phyloP scores from a whole-genome alignment of 2,888 invertebrate species.

The Stenolophus ochropezus region DNA sequence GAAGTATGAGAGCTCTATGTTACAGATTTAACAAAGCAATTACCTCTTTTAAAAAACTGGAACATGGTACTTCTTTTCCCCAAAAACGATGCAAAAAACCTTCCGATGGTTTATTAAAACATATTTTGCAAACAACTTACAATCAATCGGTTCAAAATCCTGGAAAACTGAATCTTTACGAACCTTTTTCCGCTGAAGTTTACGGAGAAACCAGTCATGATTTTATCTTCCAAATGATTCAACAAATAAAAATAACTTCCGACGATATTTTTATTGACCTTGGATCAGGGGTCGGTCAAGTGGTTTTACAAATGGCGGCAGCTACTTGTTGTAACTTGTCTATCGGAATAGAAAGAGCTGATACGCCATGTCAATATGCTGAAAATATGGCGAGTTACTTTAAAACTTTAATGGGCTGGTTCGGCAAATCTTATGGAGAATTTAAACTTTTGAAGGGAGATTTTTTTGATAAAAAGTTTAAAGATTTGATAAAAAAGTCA shows the following conservation, averaged over 20 bases:
- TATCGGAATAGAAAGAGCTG: constrained; percentile 94
- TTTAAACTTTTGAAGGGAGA: background rate
- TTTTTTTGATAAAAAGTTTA: background rate
- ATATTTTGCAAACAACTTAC: background rate
- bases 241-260: constrained; percentile 88
- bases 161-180: constrained; percentile 95
- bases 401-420: background rate
- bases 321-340: constrained; percentile 90
- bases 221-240: constrained; percentile 94
- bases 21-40: background rate
- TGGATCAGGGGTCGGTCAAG: constrained; percentile 96
- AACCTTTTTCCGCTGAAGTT: constrained; percentile 96
- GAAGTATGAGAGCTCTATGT: background rate
- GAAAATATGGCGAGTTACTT: background rate
- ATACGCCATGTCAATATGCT: constrained; percentile 93
- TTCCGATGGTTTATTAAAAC: background rate
- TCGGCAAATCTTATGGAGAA: background rate
- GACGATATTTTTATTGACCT: constrained; percentile 96
- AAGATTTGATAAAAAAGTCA: background rate
- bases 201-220: constrained; percentile 98
- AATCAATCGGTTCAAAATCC: constrained; percentile 84
- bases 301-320: constrained; percentile 96
- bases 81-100: background rate
- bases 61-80: background rate
- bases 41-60: background rate